A percentile compares a stretch with the other conserved stretches of the same genome.
These are phyloP conservation scores for Puntigrus tetrazona DNA, from an alignment of 2,113 vertebrate species.

Conservation along the genomic window DNA sequence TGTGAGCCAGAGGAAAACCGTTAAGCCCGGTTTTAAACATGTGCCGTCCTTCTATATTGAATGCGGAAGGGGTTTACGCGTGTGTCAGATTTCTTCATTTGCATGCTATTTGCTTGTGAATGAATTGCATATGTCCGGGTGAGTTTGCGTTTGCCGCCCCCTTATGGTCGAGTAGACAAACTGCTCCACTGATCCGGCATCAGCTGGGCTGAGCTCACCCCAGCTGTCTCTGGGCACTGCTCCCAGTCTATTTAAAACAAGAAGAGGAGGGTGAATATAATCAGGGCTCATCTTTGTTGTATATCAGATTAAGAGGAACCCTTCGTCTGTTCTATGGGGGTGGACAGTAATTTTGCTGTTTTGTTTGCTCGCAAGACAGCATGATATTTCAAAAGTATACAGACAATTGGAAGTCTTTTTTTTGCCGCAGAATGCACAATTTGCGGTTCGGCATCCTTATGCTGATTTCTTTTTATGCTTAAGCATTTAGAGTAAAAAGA, in stretches of 20 bases:
- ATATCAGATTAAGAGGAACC: conserved; percentile 60
- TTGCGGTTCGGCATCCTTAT: conserved; percentile 10
- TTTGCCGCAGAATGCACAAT: conserved; percentile 42
- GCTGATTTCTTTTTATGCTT: conserved; percentile 13
- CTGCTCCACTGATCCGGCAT: conserved; percentile 43
- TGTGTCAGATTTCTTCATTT: conserved; percentile 18
- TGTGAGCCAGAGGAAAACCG: conserved; percentile 1
- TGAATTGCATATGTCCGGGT: background rate
- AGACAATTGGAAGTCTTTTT: conserved; percentile 37
- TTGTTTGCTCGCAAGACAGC: conserved; percentile 53
- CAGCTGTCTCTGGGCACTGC: conserved; percentile 62
- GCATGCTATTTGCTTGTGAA: conserved; percentile 20
- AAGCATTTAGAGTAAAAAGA: conserved; percentile 25
- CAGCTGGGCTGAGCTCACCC: conserved; percentile 49
- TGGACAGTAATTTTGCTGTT: conserved; percentile 56
- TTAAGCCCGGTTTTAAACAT: background rate
- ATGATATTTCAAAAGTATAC: conserved; percentile 54
- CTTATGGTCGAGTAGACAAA: conserved; percentile 47
- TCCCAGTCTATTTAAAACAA: conserved; percentile 63
- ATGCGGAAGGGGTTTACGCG: background rate
- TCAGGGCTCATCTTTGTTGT: conserved; percentile 62
- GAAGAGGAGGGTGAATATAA: conserved; percentile 59
- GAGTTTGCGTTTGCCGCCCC: conserved; percentile 49
- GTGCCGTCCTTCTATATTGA: background rate
- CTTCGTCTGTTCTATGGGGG: conserved; percentile 58